phyloP scores from a whole-genome alignment of 2,888 invertebrate species.

The Tromatobia lineatoria region DNA sequence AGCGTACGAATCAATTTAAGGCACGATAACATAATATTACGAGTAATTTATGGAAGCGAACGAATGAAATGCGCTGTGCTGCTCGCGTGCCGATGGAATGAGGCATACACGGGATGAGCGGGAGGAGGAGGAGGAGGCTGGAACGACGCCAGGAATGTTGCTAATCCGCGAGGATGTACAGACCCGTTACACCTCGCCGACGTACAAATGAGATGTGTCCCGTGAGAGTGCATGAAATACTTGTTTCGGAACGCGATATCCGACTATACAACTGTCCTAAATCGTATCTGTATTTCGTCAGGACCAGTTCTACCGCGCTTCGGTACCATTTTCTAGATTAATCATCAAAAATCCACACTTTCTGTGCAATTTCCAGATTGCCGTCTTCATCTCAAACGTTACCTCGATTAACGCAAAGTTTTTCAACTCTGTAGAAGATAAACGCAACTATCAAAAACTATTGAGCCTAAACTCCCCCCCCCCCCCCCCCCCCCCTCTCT shows the following conservation, averaged over 20 bases:
- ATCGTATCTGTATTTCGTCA: slow-evolving; percentile 26
- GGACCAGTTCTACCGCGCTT: not conserved
- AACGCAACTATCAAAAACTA: too few species aligned
- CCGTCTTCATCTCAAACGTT: not conserved
- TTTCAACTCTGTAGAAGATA: not conserved
- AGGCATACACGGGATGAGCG: slow-evolving; percentile 32
- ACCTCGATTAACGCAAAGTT: not conserved
- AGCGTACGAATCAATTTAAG: slow-evolving; percentile 61
- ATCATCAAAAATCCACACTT: slow-evolving; percentile 40
- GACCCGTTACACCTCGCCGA: slow-evolving; percentile 61
- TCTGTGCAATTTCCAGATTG: slow-evolving; percentile 33
- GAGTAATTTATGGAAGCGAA: slow-evolving; percentile 73
- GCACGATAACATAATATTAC: slow-evolving; percentile 69
- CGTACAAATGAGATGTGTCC: slow-evolving; percentile 59
- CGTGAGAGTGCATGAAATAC: slow-evolving; percentile 54
- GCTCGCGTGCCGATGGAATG: slow-evolving; percentile 53
- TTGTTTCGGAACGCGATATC: slow-evolving; percentile 59
- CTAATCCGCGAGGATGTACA: slow-evolving; percentile 73
- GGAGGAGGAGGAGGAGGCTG: slow-evolving; percentile 69
- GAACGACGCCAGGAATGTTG: slow-evolving; percentile 76
- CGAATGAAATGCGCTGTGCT: slow-evolving; percentile 55
- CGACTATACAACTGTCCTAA: slow-evolving; percentile 39
- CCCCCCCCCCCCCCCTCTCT: too few species aligned
- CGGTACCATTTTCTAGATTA: not conserved
- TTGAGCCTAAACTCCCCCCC: too few species aligned